Base-by-base conservation (phyloP, 92 coral and sea anemone species). In the Epizoanthus illoricatus region DNA sequence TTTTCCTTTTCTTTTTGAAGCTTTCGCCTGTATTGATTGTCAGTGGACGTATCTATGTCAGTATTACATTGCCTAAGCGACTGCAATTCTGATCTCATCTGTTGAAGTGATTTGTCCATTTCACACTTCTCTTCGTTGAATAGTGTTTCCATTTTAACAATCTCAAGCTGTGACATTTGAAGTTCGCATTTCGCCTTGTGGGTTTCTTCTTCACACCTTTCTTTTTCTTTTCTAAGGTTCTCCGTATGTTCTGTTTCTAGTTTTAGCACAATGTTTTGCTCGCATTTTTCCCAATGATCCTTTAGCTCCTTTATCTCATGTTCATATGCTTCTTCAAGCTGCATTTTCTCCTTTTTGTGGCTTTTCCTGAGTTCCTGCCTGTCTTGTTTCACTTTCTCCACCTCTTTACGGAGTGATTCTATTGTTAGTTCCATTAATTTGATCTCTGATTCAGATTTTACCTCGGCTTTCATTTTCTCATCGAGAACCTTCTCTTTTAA, bases 381-480 rank as follows among this genome's bases (percentile, higher is more conserved):
- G 71, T 93, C 94, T 68, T 95, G 98, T 73, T 89, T 91, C n/a
- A 81, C 86, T 49, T 92, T 95, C 17, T 86, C 94, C 36, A 95
- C 85, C 49, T 95, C 98, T 76, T 90, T 93, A 13, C 87, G 88
- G 82, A 95, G 82, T 7, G 95, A 91, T 57, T 91, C 92, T 47
- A 95, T 89, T 13, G 98, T 93, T 28, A 80, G 90, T 49, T 91
- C 94, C 28, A 95, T 69, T 1, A 89, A 84, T 65, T 93, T 88
- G 84, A 86, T 91, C 71, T 95, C 94, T 36, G 89, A 74, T 57
- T 65, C 86, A 39, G 84, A 67, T 54, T 58, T 79, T 64, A 86
- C 94, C 24, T 88, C 90, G 33, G 47, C 80, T 57, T 82, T 87
- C 55, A 54, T 90, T 63, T 90, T 90, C 58, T 73, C 67, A 62